phyloP scores from a whole-genome alignment of 2,797 vertebrate species.

The Simalia tracyae region DNA sequence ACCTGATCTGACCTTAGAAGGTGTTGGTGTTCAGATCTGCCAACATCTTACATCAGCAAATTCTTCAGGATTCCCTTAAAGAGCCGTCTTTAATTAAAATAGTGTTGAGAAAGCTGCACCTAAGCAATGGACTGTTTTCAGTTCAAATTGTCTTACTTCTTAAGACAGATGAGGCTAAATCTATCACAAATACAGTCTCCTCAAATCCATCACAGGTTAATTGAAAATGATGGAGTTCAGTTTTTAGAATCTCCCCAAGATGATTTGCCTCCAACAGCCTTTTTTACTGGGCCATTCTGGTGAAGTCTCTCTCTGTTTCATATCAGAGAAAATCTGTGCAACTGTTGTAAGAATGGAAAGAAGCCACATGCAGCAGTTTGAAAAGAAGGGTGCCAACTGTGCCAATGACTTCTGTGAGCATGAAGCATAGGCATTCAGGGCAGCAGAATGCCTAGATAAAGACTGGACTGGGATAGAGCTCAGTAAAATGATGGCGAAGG shows the following conservation, averaged over 20 bases:
- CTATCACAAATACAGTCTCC: background rate
- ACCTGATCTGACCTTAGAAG: slow-evolving; percentile 3
- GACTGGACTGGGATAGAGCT: background rate
- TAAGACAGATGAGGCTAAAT: slow-evolving; percentile 46
- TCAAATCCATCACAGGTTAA: slow-evolving; percentile 13
- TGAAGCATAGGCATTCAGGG: background rate
- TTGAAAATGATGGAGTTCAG: background rate
- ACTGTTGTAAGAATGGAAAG: background rate
- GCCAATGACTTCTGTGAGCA: background rate
- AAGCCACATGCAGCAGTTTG: background rate
- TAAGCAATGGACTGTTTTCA: slow-evolving; percentile 18
- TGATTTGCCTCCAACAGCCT: background rate
- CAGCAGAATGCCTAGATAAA: background rate
- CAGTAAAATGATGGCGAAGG: background rate
- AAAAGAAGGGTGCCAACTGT: too few species aligned
- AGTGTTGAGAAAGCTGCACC: background rate
- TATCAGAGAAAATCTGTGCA: background rate
- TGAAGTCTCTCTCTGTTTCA: too few species aligned
- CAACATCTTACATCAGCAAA: slow-evolving; percentile 16
- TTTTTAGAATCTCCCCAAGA: background rate
- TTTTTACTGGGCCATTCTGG: too few species aligned
- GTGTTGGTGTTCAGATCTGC: slow-evolving; percentile 9
- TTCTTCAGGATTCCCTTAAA: slow-evolving; percentile 44
- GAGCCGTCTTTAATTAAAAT: slow-evolving; percentile 57
- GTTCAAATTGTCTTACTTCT: slow-evolving; percentile 48